Conservation (phyloP, 2,797 vertebrate species). For the Esox masquinongy region DNA sequence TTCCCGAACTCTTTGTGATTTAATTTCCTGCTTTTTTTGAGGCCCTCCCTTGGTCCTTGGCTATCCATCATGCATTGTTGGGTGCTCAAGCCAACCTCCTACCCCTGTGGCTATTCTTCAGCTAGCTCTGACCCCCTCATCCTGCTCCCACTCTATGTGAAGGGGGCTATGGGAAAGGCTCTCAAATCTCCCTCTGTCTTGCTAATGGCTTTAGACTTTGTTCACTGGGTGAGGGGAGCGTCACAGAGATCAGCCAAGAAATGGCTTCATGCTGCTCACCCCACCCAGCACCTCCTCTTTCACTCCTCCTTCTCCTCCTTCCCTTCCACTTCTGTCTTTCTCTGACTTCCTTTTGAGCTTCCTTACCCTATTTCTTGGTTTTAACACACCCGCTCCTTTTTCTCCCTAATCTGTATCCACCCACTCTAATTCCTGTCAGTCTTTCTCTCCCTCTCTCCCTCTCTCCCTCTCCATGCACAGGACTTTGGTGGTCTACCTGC, state of each 20-base stretch:
- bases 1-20: slow-evolving; percentile 7
- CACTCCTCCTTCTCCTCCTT: background rate
- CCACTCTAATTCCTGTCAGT: background rate
- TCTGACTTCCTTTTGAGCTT: background rate
- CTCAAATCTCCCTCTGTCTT: slow-evolving; percentile 27
- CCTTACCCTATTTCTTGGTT: background rate
- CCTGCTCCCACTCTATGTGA: slow-evolving; percentile 13
- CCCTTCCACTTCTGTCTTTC: background rate
- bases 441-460: background rate
- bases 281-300: background rate
- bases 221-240: slow-evolving; percentile 15
- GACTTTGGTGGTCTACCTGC: slow-evolving; percentile 2
- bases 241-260: slow-evolving; percentile 24
- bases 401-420: slow-evolving; percentile 4
- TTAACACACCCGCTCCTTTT: background rate
- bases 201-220: slow-evolving; percentile 27
- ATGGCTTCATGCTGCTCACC: slow-evolving; percentile 4
- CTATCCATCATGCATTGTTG: slow-evolving; percentile 31
- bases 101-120: slow-evolving; percentile 6
- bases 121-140: background rate
- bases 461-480: background rate
- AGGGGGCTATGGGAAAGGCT: slow-evolving; percentile 6
- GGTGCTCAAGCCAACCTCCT: background rate
- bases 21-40: slow-evolving; percentile 6
- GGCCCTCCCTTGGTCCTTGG: slow-evolving; percentile 10